These are phyloP conservation scores for Malurus elegans DNA, from an alignment of 2,113 vertebrate species.

Conservation along the genomic window DNA sequence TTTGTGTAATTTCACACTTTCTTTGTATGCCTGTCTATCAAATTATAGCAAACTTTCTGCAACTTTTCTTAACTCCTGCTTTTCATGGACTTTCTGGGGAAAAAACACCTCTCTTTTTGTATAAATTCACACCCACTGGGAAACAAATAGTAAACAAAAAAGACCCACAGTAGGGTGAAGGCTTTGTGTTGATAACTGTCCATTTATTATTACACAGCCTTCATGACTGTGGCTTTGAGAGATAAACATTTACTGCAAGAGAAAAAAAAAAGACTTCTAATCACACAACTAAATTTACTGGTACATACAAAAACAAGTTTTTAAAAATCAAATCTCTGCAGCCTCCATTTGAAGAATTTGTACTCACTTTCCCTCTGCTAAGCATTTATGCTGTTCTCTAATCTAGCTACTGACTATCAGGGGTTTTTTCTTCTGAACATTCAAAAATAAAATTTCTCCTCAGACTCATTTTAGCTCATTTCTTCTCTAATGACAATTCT, in stretches of 20 bases:
- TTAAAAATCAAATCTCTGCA: not conserved
- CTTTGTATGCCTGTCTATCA: not conserved
- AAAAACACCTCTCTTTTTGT: not conserved
- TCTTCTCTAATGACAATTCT: slow-evolving; percentile 2
- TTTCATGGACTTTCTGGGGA: not conserved
- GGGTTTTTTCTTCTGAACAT: slow-evolving; percentile 35
- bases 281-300: not conserved
- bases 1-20: not conserved
- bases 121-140: not conserved
- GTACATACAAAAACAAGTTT: not conserved
- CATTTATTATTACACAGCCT: not conserved
- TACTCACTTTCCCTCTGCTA: not conserved
- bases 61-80: not conserved
- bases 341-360: not conserved
- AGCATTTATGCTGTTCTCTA: not conserved
- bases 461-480: slow-evolving; percentile 39
- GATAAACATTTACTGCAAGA: not conserved
- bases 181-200: not conserved
- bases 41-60: not conserved
- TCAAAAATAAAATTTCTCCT: slow-evolving; percentile 38
- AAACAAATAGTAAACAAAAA: not conserved
- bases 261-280: not conserved
- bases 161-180: not conserved
- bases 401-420: not conserved
- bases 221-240: not conserved